Evolutionary conservation across 1,140 invertebrate species (phyloP), one percentile per base, ranked within the genome.

Genomic region (Colletes latitarsis): DNA sequence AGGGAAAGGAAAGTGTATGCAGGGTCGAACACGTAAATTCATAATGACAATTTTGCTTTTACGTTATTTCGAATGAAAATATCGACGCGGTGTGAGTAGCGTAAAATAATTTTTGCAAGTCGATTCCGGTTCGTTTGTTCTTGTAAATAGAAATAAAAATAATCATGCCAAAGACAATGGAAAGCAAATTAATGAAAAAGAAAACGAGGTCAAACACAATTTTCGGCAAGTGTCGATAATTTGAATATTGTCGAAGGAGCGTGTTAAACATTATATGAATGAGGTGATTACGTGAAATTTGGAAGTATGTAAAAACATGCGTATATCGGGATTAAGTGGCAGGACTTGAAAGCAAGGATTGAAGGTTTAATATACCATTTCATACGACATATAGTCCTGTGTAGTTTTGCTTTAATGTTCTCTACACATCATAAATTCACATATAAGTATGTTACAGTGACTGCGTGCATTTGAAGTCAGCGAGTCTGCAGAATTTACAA

Each of bases 381-480:
- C 71, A 85, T 86, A 89, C 82, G 82, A 82, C 86, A 81, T 82
- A 83, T 84, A 84, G 52, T 89, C 81, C 71, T 87, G 77, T 86
- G 85, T 81, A 88, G 71, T 79, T 83, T 87, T 84, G 66, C 83
- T 91, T 91, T 85, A 85, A 87, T 87, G 73, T 89, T 88, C 67
- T 88, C 82, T 82, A 89, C 83, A 90, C 85, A 88, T 85, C 57
- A 86, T 83, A 82, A 79, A 14, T 84, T 74, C 76, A 87, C 73
- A 84, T 89, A 88, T 88, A 88, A 84, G 77, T 77, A 88, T 89
- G 86, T 89, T 88, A 89, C 86, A 89, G 86, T 88, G 84, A 87
- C 66, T 81, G 82, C 72, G 82, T 88, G 84, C 72, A 64, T 70
- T 87, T 88, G 72, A 85, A 72, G 81, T 84, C 79, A 88, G 83